Conservation (phyloP, 2,113 vertebrate species). For the Onychorhynchus coronatus region DNA sequence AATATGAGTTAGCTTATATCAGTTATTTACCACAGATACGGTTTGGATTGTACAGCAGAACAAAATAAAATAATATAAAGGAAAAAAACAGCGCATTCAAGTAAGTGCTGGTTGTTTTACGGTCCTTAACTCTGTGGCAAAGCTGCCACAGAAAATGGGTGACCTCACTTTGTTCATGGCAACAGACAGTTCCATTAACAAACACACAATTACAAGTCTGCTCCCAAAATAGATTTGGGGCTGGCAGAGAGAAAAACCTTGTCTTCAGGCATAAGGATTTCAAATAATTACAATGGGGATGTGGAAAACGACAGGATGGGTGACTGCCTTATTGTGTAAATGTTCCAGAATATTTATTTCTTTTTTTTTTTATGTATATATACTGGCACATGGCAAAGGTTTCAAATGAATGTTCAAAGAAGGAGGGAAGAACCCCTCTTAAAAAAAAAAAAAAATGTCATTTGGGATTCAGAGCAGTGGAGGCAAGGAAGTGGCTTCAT, state of each 20-base stretch:
- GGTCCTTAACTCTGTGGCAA: neutral
- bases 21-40: neutral
- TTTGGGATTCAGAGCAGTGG: neutral
- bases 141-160: conserved; percentile 3
- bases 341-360: neutral
- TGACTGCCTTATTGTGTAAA: neutral
- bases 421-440: neutral
- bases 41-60: neutral
- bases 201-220: conserved; percentile 49
- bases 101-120: neutral
- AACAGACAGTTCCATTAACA: conserved; percentile 56
- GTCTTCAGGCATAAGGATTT: neutral
- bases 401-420: neutral
- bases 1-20: neutral
- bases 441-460: neutral
- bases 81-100: neutral
- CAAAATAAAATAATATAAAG: neutral
- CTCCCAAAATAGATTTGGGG: conserved; percentile 38
- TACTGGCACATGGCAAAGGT: neutral
- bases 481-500: neutral
- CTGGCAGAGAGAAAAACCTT: neutral
- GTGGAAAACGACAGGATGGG: conserved; percentile 26
- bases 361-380: neutral
- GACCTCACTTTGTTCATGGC: conserved; percentile 63
- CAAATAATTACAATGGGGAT: conserved; percentile 44